A percentile compares a stretch with the other conserved stretches of the same genome.
Evolutionary conservation across 2,888 invertebrate species (phyloP).

Genomic region (Opisthograptis luteolata): DNA sequence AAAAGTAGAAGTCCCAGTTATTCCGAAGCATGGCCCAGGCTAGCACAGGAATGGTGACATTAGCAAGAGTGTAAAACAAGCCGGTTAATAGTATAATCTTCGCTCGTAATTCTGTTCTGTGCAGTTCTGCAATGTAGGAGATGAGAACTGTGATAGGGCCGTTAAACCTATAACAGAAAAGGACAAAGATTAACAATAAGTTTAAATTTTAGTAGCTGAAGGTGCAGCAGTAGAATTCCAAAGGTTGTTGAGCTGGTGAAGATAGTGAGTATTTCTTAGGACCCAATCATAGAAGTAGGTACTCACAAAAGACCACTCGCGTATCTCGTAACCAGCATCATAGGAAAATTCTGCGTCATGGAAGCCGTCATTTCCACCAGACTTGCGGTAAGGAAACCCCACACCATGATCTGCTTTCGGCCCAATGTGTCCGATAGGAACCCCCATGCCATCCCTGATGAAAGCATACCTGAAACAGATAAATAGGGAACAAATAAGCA

Average conservation of each 20-base stretch:
- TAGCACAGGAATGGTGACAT: constrained; percentile 86
- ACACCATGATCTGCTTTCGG: constrained; percentile 86
- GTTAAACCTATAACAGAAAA: constrained; percentile 62
- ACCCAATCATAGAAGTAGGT: neutral
- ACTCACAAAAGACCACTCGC: constrained; percentile 90
- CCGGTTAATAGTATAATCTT: constrained; percentile 87
- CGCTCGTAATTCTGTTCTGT: constrained; percentile 86
- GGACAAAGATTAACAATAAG: too few species aligned
- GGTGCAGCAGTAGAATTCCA: too few species aligned
- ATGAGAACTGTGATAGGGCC: constrained; percentile 90
- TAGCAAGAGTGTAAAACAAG: constrained; percentile 87
- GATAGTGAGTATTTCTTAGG: too few species aligned
- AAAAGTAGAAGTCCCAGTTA: constrained; percentile 76
- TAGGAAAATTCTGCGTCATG: constrained; percentile 86
- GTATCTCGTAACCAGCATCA: constrained; percentile 88
- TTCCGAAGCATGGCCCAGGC: constrained; percentile 90
- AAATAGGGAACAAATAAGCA: too few species aligned
- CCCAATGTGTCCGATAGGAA: constrained; percentile 90
- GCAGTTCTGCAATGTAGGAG: constrained; percentile 90
- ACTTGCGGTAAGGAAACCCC: constrained; percentile 86
- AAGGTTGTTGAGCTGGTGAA: too few species aligned
- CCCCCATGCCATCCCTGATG: constrained; percentile 90
- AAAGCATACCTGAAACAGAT: constrained; percentile 89
- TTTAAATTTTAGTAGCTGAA: too few species aligned
- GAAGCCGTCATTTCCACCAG: constrained; percentile 86